Evolutionary conservation across 1,140 invertebrate genomes (phyloP), one percentile per base, ranked within the genome.

Genomic region (Drosophila insularis): DNA sequence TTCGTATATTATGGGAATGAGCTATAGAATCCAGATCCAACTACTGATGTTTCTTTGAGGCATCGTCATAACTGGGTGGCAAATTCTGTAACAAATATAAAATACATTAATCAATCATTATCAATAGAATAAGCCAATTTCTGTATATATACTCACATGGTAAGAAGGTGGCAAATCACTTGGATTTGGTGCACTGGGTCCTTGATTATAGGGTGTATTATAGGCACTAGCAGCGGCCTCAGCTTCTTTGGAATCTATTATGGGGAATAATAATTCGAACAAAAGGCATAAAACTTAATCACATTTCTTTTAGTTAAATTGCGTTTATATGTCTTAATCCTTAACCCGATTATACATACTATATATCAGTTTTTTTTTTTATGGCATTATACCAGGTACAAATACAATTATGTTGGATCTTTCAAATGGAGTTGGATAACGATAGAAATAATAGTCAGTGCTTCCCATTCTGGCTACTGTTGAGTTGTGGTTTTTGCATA

Each of bases 221-320:
- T 97, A 98, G 63, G 96, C 97, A 92, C 95, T 96, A 91, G 95
- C 95, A 53, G 96, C 96, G 79, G 97, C 97, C 93, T 98, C 97
- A 19, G 95, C 95, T 79, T 97, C 97, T 93, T 98, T 97, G 50
- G 95, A 95, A 94, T 97, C 96, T 96, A 92, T 72, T 79, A n/a
- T 43, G 69, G 0, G 11, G 13, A 50, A 72, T n/a, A 19, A 70
- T 35, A 23, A 63, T 13, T 6, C 0, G 1, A 13, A 23, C 7
- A 60, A 19, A 23, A 14, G 55, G 37, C 1, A 27, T 4, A 32
- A 43, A 14, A 46, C 21, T 17, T 63, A 31, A 31, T 35, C 32
- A 17, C 2, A 59, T 37, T 37, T 21, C 35, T 10, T 11, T 21
- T 3, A 21, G 7, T 10, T 21, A 10, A 11, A 11, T 11, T 4